Evolutionary conservation across 2,113 vertebrate genomes (phyloP).

Genomic region (Rhodinocichla rosea): DNA sequence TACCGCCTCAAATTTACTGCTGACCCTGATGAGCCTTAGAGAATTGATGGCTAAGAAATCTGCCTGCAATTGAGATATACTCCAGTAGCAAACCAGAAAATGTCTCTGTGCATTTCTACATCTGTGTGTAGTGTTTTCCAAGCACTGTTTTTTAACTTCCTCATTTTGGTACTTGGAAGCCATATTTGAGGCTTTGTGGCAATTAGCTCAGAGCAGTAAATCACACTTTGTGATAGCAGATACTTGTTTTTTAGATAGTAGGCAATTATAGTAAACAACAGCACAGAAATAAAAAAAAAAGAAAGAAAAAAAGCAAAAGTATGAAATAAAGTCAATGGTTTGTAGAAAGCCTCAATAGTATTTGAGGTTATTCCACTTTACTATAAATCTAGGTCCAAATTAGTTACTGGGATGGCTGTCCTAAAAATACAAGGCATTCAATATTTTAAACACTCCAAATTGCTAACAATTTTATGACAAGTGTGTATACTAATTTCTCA

Average conservation of each 20-base stretch:
- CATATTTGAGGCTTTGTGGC: background rate
- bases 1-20: background rate
- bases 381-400: background rate
- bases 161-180: background rate
- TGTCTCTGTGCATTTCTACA: background rate
- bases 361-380: background rate
- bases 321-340: background rate
- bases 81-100: background rate
- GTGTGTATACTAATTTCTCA: background rate
- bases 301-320: background rate
- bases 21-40: constrained; percentile 31
- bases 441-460: background rate
- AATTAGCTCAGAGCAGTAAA: background rate
- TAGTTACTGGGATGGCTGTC: background rate
- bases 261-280: background rate
- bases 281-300: background rate
- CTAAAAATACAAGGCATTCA: background rate
- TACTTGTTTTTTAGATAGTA: background rate
- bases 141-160: background rate
- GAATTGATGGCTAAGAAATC: background rate
- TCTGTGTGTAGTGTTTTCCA: background rate
- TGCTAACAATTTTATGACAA: background rate
- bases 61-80: background rate
- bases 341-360: background rate
- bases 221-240: background rate